Percentiles rank a stretch among this genome's conserved stretches.
These are phyloP conservation scores for Premnoplex brunnescens DNA, from an alignment of 2,797 vertebrate species.

Conservation along the genomic window DNA sequence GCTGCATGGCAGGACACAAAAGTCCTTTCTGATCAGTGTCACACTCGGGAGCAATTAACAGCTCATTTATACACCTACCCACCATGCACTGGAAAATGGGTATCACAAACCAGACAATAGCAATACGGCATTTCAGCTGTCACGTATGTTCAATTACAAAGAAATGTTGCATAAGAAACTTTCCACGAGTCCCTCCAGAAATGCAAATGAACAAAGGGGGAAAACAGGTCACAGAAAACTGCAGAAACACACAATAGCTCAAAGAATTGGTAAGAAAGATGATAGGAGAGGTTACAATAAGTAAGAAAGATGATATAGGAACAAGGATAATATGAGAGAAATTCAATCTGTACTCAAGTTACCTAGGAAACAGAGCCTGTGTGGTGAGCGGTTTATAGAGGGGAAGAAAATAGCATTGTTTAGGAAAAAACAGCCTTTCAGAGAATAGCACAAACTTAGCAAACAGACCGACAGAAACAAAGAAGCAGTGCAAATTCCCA, in stretches of 20 bases:
- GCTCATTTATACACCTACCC: neutral
- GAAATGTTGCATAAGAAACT: neutral
- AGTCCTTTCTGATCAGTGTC: neutral
- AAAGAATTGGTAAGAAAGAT: slow-evolving; percentile 1
- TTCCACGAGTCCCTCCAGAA: neutral
- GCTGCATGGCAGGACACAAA: neutral
- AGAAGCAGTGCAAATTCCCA: slow-evolving; percentile 31
- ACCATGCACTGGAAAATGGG: neutral
- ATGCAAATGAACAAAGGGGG: neutral
- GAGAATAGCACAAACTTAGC: slow-evolving; percentile 35
- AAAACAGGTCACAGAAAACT: neutral
- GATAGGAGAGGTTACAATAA: slow-evolving; percentile 52
- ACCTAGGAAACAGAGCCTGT: slow-evolving; percentile 64
- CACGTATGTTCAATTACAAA: neutral
- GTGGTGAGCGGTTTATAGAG: neutral
- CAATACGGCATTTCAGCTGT: neutral
- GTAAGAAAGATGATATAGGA: slow-evolving; percentile 45
- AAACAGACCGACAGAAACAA: slow-evolving; percentile 19
- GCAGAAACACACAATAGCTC: neutral
- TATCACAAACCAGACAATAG: neutral
- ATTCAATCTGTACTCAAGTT: slow-evolving; percentile 59
- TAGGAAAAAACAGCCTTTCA: slow-evolving; percentile 47
- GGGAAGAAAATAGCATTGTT: slow-evolving; percentile 31
- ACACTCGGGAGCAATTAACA: neutral
- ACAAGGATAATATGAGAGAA: slow-evolving; percentile 51